phyloP scores from a whole-genome alignment of 2,797 vertebrate genomes.

The Ficedula albicollis region DNA sequence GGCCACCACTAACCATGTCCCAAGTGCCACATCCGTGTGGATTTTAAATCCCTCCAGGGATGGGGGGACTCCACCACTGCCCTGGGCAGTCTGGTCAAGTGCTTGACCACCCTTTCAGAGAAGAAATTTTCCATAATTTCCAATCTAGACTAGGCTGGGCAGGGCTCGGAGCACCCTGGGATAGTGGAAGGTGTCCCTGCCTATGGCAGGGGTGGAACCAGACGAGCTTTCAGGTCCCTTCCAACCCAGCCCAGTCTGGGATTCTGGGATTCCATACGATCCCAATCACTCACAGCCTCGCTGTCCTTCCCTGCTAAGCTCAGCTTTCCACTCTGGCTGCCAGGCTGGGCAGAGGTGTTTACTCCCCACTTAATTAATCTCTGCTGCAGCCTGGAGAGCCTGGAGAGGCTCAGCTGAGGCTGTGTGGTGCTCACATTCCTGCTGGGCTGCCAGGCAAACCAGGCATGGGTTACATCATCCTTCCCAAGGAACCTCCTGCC shows the following conservation, averaged over 20 bases:
- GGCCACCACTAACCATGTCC: neutral
- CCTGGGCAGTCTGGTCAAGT: neutral
- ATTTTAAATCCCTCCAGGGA: neutral
- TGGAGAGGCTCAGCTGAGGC: neutral
- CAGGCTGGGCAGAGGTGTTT: neutral
- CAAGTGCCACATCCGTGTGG: neutral
- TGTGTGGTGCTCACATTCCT: neutral
- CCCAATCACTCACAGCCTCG: neutral
- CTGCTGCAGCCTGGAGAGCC: neutral
- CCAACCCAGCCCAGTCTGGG: neutral
- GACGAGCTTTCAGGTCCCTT: neutral
- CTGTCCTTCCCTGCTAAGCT: neutral
- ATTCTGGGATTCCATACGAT: rapidly evolving
- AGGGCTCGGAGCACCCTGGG: neutral
- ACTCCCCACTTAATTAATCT: neutral
- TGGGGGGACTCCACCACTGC: too few species aligned
- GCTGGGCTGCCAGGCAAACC: neutral
- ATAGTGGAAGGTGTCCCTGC: neutral
- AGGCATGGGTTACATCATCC: neutral
- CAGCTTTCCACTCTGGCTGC: neutral
- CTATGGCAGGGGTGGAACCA: neutral
- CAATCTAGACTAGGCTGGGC: neutral
- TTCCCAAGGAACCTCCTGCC: neutral
- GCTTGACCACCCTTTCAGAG: neutral
- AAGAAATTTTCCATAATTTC: neutral